Evolutionary conservation across 2,888 invertebrate species (phyloP), one percentile per base, ranked within the genome.

Genomic region (Thecophora atra): DNA sequence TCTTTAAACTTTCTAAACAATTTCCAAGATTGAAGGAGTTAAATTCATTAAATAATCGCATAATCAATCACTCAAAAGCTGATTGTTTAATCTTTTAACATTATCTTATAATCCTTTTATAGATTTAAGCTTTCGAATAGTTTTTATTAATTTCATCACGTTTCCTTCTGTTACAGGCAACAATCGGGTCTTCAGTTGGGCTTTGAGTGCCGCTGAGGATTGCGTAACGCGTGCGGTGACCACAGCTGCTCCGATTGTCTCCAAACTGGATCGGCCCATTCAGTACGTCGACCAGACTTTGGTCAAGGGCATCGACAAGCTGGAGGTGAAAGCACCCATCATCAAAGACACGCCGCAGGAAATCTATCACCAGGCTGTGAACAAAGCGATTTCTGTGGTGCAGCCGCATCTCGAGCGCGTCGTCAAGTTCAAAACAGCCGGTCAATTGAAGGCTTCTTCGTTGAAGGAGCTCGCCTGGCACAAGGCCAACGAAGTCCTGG

Each of bases 391-490:
- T 51, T 88, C 89, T 64, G 89, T 87, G 76, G 88, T 91, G 60
- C 88, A 90, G 21, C 90, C 90, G 30, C 90, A 90, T 68, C 77
- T 85, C 77, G 84, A 86, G 73, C 83, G 86, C 68, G 83, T 86
- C 7, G 82, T 80, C 3, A 85, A 85, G 75, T 79, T 85, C 60
- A 85, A 81, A 74, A 76, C 85, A 3, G 84, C 81, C 6, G 85
- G 86, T 0, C 88, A 89, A 75, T 88, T 89, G 74, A 91, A 90
- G 78, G 92, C 92, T 0, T 86, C 89, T 24, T 90, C 89, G 0
- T 87, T 92, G 17, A 91, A 91, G 83, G 91, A 91, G 79, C 85
- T 90, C 1, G 91, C 92, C 70, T 92, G 92, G 92, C 89, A 91
- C 71, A 92, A 91, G 79, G 91, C 92, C 19, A 93, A 92, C 83